These are phyloP conservation scores for Ichneumoninae sp. DNA, from an alignment of 2,888 invertebrate species.

Conservation along the genomic window DNA sequence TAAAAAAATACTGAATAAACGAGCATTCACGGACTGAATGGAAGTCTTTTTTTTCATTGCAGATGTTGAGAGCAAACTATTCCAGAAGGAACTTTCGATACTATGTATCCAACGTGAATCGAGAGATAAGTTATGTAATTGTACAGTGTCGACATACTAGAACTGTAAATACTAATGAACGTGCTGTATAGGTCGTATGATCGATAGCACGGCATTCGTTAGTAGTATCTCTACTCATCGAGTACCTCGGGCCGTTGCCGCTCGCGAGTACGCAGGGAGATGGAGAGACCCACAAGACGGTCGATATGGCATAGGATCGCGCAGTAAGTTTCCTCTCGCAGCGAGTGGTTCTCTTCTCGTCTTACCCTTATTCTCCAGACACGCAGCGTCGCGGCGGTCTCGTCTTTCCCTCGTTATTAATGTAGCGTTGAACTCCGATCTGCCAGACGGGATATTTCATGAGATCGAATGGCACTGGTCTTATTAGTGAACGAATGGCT, in stretches of 20 bases:
- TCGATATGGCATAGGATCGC: constrained; percentile 30
- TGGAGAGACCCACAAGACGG: constrained; percentile 4
- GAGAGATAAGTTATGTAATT: neutral
- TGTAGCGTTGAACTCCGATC: constrained; percentile 14
- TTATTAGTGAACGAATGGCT: neutral
- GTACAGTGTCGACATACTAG: neutral
- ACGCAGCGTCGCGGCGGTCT: constrained; percentile 29
- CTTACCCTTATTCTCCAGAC: constrained; percentile 45
- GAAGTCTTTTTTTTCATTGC: neutral
- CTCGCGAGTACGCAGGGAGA: neutral
- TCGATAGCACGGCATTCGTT: constrained; percentile 4
- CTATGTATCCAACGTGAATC: neutral
- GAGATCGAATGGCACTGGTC: constrained; percentile 8
- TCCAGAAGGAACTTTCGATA: neutral
- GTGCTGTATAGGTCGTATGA: neutral
- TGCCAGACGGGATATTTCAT: neutral
- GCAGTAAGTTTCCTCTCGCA: constrained; percentile 2
- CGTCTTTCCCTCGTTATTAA: constrained; percentile 52
- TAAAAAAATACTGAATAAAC: neutral
- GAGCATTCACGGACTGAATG: neutral
- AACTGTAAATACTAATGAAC: neutral
- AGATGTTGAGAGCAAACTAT: neutral
- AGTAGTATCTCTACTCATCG: neutral
- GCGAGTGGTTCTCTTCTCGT: constrained; percentile 37
- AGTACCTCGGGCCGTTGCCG: neutral